A percentile compares a stretch with the other conserved stretches of the same genome.
phyloP scores from a whole-genome alignment of 2,113 vertebrate species.

The Lamprologus speciosus region DNA sequence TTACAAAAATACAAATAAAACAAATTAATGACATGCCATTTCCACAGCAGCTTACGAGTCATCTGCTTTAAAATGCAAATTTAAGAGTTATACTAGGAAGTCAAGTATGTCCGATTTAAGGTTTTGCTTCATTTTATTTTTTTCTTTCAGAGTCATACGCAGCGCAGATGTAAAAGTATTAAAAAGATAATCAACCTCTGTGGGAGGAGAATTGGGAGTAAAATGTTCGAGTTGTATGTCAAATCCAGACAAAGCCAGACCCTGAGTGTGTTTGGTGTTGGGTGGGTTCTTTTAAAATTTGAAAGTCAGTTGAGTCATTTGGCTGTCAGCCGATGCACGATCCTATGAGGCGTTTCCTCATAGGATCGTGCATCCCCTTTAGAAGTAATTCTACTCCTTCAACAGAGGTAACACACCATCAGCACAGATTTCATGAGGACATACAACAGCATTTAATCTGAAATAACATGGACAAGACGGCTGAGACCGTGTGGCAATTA shows the following conservation, averaged over 20 bases:
- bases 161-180: not conserved
- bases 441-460: not conserved
- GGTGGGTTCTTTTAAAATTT: not conserved
- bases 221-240: not conserved
- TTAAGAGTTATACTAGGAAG: not conserved
- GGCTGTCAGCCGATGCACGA: rapidly evolving
- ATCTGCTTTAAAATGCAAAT: not conserved
- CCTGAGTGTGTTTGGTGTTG: rapidly evolving
- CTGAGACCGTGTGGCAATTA: not conserved
- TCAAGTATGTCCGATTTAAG: not conserved
- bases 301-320: not conserved
- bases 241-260: not conserved
- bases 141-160: not conserved
- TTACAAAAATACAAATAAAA: not conserved
- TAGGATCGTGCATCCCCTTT: not conserved
- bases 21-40: rapidly evolving
- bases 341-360: not conserved
- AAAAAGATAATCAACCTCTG: not conserved
- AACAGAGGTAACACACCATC: not conserved
- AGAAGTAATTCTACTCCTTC: rapidly evolving
- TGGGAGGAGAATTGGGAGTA: not conserved
- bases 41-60: not conserved
- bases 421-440: not conserved
- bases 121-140: not conserved
- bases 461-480: not conserved